Percentiles rank a stretch among this genome's conserved stretches.
Conservation (phyloP, 2,797 vertebrate species). For the Betta splendens region DNA sequence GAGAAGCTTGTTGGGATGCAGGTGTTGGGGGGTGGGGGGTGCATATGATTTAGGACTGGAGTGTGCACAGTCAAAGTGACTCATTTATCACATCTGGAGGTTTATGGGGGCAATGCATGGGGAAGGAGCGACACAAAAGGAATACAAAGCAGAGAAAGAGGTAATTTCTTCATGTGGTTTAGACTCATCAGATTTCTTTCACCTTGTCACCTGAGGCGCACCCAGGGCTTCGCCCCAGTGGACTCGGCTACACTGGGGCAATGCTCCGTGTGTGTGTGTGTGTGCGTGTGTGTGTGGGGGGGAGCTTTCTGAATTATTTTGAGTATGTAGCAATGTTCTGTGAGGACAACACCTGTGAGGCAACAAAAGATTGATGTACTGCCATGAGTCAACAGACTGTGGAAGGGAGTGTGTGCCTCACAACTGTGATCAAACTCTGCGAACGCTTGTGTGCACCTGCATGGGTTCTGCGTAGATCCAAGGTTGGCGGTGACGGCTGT, state of each 20-base stretch:
- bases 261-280: neutral
- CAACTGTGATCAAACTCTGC: slow-evolving; percentile 31
- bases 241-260: slow-evolving; percentile 33
- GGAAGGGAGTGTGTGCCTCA: slow-evolving; percentile 38
- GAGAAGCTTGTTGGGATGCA: slow-evolving; percentile 51
- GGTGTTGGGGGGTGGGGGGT: slow-evolving; percentile 21
- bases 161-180: slow-evolving; percentile 55
- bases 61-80: slow-evolving; percentile 22
- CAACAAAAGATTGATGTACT: slow-evolving; percentile 54
- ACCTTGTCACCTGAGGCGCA: slow-evolving; percentile 57
- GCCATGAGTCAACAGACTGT: slow-evolving; percentile 47
- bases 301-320: slow-evolving; percentile 9
- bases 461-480: slow-evolving; percentile 7
- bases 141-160: slow-evolving; percentile 48
- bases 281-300: slow-evolving; percentile 15
- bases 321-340: slow-evolving; percentile 10
- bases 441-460: slow-evolving; percentile 1
- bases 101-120: neutral
- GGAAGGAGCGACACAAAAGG: slow-evolving; percentile 41
- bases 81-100: slow-evolving; percentile 69
- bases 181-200: slow-evolving; percentile 54
- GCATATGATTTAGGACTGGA: slow-evolving; percentile 62
- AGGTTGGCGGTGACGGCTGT: slow-evolving; percentile 44
- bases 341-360: slow-evolving; percentile 46
- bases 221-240: slow-evolving; percentile 35